Base-by-base conservation (phyloP, 1,140 invertebrate genomes). In the Chymomyza costata region DNA sequence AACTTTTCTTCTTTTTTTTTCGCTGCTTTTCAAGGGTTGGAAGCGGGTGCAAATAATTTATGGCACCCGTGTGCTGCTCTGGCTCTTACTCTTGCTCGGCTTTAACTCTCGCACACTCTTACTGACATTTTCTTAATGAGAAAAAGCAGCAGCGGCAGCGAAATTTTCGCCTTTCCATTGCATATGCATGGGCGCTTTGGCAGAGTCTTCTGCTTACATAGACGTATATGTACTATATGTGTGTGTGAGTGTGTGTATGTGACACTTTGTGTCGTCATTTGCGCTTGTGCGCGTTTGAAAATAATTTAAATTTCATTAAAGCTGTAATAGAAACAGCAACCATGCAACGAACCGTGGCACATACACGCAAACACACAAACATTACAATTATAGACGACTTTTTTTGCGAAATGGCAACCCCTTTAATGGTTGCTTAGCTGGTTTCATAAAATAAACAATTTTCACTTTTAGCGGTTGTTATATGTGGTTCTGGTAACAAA, bases 111-210 rank as follows among this genome's bases (percentile, higher is more conserved):
- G 57, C 65, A 50, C 25, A 28, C 15, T 50, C 18, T 30, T 43
- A 52, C 56, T 56, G 61, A 69, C 70, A 66, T 76, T 61, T 60
- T 61, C 65, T 66, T 76, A 76, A 76, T 76, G 65, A 76, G 69
- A 76, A 76, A 69, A 8, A 25, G 21, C 21, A 25, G 21, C 21
- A 3, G 65, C 53, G 57, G 67, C 65, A 61, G 37, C 56, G 61
- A 60, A 70, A 78, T 70, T 76, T 50, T 56, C 56, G 61, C 76
- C 50, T 65, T 53, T 62, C 50, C 21, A n/a, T 32, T 21, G 25
- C 19, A 45, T 45, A 28, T 3, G 21, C 35, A 32, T 43, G 15
- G 18, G 39, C 45, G 25, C 8, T 25, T 25, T 5, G 21, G 3
- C 21, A 25, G 3, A 3, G 3, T 34, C 35, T 2, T 34, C 17